phyloP scores from a whole-genome alignment of 2,797 vertebrate species.

The Chelonia mydas region DNA sequence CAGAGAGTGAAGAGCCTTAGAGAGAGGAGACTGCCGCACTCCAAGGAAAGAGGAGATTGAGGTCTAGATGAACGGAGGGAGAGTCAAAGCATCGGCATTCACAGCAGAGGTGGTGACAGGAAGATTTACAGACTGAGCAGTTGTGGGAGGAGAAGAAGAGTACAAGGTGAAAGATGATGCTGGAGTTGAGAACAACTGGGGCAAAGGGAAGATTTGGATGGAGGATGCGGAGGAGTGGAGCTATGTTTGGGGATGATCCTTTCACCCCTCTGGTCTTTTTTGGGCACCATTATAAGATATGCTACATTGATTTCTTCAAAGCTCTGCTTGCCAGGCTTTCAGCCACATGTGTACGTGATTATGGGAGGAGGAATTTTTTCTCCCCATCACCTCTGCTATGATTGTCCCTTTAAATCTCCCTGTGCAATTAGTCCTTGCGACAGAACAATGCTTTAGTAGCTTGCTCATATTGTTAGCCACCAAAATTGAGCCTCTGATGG shows the following conservation, averaged over 20 bases:
- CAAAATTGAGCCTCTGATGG: not conserved
- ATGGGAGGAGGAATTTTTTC: not conserved
- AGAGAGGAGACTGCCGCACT: not conserved
- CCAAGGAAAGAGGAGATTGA: not conserved
- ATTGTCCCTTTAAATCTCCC: not conserved
- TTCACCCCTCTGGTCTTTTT: not conserved
- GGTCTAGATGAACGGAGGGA: not conserved
- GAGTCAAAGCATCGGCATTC: constrained; percentile 36
- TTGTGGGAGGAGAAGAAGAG: constrained; percentile 66
- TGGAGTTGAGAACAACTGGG: not conserved
- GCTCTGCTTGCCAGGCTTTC: not conserved
- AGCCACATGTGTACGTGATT: not conserved
- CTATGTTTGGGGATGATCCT: not conserved
- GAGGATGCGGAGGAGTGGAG: not conserved
- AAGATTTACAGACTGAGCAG: constrained; percentile 68
- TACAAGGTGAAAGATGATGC: constrained; percentile 54
- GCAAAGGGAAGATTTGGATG: not conserved
- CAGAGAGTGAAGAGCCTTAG: not conserved
- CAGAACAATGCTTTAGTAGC: not conserved
- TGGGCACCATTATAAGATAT: accelerated
- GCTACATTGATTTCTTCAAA: not conserved
- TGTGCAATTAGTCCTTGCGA: not conserved
- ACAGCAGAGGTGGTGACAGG: constrained; percentile 57
- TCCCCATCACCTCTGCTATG: not conserved
- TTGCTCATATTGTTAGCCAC: not conserved